phyloP scores from a whole-genome alignment of 2,113 vertebrate genomes.

The Raja brachyura region DNA sequence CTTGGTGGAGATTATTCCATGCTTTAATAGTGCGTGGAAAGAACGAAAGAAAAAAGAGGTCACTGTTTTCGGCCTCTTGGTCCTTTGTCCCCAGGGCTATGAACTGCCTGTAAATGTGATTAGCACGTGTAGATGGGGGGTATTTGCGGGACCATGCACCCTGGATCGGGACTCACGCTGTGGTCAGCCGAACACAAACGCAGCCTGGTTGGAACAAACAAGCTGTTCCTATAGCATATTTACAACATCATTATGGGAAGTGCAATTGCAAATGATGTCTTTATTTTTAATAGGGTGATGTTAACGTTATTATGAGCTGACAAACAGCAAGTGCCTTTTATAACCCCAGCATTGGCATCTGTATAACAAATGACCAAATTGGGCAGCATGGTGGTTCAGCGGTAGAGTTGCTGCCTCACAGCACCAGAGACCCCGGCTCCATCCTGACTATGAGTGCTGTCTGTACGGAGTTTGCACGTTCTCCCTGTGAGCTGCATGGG shows the following conservation, averaged over 20 bases:
- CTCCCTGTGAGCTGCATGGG: too few relatives aligned
- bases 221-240: background rate
- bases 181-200: background rate
- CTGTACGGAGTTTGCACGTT: too few relatives aligned
- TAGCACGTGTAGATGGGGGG: background rate
- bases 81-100: background rate
- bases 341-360: too few relatives aligned
- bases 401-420: too few relatives aligned
- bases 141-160: background rate
- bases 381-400: too few relatives aligned
- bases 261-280: background rate
- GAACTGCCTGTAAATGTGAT: background rate
- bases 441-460: too few relatives aligned
- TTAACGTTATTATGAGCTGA: background rate
- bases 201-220: background rate
- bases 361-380: background rate
- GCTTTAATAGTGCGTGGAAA: too few relatives aligned
- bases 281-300: background rate
- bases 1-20: too few relatives aligned
- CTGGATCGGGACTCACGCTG: background rate
- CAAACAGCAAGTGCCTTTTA: background rate
- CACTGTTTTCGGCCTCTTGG: too few relatives aligned
- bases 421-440: too few relatives aligned
- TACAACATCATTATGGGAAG: background rate
- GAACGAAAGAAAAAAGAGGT: too few relatives aligned